A percentile compares a stretch with the other conserved stretches of the same genome.
These are phyloP conservation scores for Caranx melampygus DNA, from an alignment of 2,113 vertebrate genomes.

Conservation along the genomic window DNA sequence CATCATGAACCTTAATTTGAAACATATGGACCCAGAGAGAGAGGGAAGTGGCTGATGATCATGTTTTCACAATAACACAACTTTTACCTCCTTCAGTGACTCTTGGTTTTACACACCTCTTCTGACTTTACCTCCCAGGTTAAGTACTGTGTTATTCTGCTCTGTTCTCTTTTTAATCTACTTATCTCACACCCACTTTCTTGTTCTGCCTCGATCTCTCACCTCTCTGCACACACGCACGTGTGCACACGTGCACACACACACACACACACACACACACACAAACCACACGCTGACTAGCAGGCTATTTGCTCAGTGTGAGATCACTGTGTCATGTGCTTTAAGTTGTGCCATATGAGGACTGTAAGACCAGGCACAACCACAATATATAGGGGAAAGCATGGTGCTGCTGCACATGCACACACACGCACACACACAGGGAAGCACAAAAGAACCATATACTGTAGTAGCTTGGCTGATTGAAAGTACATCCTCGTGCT, in stretches of 20 bases:
- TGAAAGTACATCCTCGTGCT: slow-evolving; percentile 36
- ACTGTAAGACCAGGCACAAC: slow-evolving; percentile 61
- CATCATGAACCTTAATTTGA: slow-evolving; percentile 63
- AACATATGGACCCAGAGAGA: slow-evolving; percentile 53
- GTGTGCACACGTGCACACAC: not conserved
- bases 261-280: slow-evolving; percentile 34
- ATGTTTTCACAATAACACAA: slow-evolving; percentile 42
- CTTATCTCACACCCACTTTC: not conserved
- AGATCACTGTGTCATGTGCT: slow-evolving; percentile 70
- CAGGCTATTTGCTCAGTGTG: slow-evolving; percentile 60
- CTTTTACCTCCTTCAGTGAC: slow-evolving; percentile 13
- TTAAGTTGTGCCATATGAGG: slow-evolving; percentile 75
- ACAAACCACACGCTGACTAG: slow-evolving; percentile 59
- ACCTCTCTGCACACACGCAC: slow-evolving; percentile 15
- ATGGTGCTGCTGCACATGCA: slow-evolving; percentile 34
- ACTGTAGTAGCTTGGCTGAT: slow-evolving; percentile 33
- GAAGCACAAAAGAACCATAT: slow-evolving; percentile 15
- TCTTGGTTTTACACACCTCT: not conserved
- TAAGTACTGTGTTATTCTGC: not conserved
- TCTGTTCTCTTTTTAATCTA: not conserved
- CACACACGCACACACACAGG: slow-evolving; percentile 6
- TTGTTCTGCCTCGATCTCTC: slow-evolving; percentile 5
- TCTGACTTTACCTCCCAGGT: not conserved
- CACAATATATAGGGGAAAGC: slow-evolving; percentile 52
- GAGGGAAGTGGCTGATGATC: not conserved